A percentile compares a stretch with the other conserved stretches of the same genome.
Conservation (phyloP, 2,113 vertebrate species). For the Ictalurus punctatus region DNA sequence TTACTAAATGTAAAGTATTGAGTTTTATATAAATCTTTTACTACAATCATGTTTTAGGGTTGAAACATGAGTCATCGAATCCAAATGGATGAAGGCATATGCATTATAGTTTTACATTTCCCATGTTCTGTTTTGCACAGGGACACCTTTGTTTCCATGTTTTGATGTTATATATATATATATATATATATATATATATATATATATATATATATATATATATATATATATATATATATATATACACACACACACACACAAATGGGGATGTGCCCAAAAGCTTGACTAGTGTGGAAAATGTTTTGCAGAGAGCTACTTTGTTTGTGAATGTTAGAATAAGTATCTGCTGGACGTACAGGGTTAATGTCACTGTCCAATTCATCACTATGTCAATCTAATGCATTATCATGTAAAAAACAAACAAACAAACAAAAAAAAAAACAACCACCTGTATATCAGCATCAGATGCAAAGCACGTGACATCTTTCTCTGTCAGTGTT, state of each 20-base stretch:
- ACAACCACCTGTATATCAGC: conserved; percentile 6
- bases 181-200: neutral
- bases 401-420: conserved; percentile 68
- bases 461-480: conserved; percentile 45
- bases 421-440: neutral
- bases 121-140: conserved; percentile 72
- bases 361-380: conserved; percentile 85
- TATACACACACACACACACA: neutral
- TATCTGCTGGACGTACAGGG: conserved; percentile 97
- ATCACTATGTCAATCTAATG: conserved; percentile 70
- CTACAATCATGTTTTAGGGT: conserved; percentile 73
- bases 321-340: conserved; percentile 77
- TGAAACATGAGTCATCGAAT: conserved; percentile 63
- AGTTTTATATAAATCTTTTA: conserved; percentile 81
- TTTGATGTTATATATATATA: conserved; percentile 84
- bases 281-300: conserved; percentile 78
- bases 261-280: conserved; percentile 77
- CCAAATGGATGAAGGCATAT: conserved; percentile 56
- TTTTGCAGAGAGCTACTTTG: conserved; percentile 74
- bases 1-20: conserved; percentile 74
- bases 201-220: neutral
- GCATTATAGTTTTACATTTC: conserved; percentile 65
- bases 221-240: conserved; percentile 35
- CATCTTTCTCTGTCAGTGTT: conserved; percentile 37
- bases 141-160: conserved; percentile 88